A percentile compares a stretch with the other conserved stretches of the same genome.
phyloP scores from a whole-genome alignment of 2,113 vertebrate genomes.

The Pomatostomus ruficeps region DNA sequence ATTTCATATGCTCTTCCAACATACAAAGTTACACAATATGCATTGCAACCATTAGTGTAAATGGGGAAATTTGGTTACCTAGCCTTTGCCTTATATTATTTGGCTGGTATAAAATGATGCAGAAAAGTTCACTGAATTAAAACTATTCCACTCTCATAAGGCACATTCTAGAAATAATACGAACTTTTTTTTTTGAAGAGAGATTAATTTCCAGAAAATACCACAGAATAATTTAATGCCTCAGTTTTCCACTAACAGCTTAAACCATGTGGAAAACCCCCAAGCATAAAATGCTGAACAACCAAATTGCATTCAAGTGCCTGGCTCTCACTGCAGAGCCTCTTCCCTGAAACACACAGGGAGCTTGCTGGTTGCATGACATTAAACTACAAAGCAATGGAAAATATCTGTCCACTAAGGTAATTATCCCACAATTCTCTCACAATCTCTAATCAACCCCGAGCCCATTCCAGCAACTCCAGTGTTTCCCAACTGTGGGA shows the following conservation, averaged over 20 bases:
- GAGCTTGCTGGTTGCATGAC: background rate
- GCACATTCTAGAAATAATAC: background rate
- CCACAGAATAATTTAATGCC: background rate
- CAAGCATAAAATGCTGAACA: background rate
- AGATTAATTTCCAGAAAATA: background rate
- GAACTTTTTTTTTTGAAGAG: background rate
- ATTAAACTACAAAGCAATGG: background rate
- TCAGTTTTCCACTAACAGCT: background rate
- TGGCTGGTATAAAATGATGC: background rate
- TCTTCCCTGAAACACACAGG: background rate
- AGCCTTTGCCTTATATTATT: background rate
- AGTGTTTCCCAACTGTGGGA: background rate
- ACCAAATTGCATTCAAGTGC: background rate
- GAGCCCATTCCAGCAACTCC: background rate
- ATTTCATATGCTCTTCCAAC: background rate
- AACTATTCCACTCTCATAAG: background rate
- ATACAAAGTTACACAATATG: accelerated
- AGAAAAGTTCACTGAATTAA: background rate
- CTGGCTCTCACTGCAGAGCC: background rate
- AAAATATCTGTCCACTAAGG: background rate
- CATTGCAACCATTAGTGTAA: background rate
- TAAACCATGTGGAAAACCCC: background rate
- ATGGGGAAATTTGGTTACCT: background rate
- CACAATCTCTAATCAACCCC: background rate
- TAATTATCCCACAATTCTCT: background rate